Conservation (phyloP, 2,113 vertebrate genomes). For the Tapirus terrestris region DNA sequence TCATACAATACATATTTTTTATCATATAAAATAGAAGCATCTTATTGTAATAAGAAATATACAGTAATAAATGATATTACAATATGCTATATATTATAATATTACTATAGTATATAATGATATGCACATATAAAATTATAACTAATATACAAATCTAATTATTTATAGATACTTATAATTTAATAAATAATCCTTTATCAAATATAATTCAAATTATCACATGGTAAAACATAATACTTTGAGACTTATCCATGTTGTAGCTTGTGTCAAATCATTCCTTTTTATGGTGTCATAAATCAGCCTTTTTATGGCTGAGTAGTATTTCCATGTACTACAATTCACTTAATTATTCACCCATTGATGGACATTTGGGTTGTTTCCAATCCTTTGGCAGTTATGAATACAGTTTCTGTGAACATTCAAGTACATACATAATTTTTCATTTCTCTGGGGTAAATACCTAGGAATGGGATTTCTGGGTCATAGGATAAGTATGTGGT, state of each 20-base stretch:
- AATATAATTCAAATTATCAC: conserved; percentile 12
- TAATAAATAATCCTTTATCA: conserved; percentile 7
- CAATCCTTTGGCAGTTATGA: neutral
- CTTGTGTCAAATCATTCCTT: neutral
- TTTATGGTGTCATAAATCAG: neutral
- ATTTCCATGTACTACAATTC: neutral
- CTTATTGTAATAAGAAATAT: neutral
- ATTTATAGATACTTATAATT: neutral
- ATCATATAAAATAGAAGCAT: conserved; percentile 2
- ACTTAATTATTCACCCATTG: neutral
- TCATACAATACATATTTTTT: neutral
- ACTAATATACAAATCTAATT: neutral
- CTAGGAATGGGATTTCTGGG: neutral
- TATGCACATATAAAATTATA: conserved; percentile 25
- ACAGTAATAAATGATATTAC: neutral
- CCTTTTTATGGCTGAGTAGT: neutral
- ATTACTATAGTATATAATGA: neutral
- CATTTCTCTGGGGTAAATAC: neutral
- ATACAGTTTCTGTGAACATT: neutral
- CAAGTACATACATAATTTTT: neutral
- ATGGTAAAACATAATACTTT: neutral
- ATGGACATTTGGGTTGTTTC: neutral
- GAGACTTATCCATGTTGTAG: conserved; percentile 10
- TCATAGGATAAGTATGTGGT: neutral
- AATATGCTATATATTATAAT: neutral